A percentile compares a stretch with the other conserved stretches of the same genome.
Conservation (phyloP, 2,888 invertebrate genomes). For the Netelia virgata region DNA sequence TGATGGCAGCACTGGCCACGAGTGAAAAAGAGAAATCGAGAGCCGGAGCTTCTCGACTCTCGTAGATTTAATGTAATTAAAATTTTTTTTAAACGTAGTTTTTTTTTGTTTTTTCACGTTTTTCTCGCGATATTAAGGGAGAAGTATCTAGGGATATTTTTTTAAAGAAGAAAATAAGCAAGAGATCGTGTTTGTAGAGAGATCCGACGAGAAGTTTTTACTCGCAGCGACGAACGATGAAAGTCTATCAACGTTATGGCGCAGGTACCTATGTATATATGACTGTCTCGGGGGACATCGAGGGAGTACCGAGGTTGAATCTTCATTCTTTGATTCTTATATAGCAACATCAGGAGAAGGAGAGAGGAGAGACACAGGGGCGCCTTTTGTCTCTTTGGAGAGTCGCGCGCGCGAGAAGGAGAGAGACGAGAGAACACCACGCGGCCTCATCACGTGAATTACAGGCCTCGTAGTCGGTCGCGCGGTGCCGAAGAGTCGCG, state of each 20-base stretch:
- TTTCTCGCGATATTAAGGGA: neutral
- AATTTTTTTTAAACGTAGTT: neutral
- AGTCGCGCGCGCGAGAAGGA: slow-evolving; percentile 77
- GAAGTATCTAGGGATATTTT: neutral
- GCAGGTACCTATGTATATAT: neutral
- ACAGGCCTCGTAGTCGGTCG: slow-evolving; percentile 75
- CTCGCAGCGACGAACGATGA: slow-evolving; percentile 56
- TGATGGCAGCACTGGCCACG: slow-evolving; percentile 70
- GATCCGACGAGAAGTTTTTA: slow-evolving; percentile 21
- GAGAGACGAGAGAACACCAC: slow-evolving; percentile 68
- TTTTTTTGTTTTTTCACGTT: neutral
- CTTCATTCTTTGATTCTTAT: slow-evolving; percentile 66
- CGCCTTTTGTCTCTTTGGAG: slow-evolving; percentile 80
- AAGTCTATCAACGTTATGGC: slow-evolving; percentile 71
- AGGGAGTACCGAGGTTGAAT: slow-evolving; percentile 74
- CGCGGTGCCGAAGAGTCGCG: slow-evolving; percentile 83
- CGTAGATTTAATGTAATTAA: slow-evolving; percentile 19
- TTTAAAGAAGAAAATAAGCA: neutral
- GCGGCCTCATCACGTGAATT: slow-evolving; percentile 85
- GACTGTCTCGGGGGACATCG: slow-evolving; percentile 16
- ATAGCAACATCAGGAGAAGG: slow-evolving; percentile 21
- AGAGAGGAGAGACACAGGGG: slow-evolving; percentile 25
- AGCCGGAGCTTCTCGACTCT: neutral
- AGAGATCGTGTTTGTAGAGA: slow-evolving; percentile 10
- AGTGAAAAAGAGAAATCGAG: neutral